These are phyloP conservation scores for Leptinotarsa defecta DNA, from an alignment of 1,140 invertebrate species.

Conservation along the genomic window DNA sequence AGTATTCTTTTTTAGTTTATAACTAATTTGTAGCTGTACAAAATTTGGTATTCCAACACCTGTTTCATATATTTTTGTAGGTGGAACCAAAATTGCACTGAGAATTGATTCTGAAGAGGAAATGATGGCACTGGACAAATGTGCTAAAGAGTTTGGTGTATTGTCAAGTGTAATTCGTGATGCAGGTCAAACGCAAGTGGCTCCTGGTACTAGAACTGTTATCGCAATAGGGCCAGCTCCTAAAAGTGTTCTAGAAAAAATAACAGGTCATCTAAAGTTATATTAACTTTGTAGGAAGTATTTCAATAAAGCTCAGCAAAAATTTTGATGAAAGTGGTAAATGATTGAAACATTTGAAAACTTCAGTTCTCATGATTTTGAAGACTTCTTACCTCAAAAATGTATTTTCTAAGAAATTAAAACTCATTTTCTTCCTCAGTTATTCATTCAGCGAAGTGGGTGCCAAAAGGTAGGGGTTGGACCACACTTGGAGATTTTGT, in stretches of 20 bases:
- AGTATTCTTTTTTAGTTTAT: slow-evolving; percentile 31
- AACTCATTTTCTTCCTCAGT: no score
- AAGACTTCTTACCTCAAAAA: no score
- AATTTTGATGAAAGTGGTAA: no score
- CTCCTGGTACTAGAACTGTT: slow-evolving; percentile 80
- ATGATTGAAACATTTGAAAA: no score
- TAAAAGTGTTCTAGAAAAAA: slow-evolving; percentile 72
- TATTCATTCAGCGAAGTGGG: no score
- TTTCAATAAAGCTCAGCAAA: neutral
- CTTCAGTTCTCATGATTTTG: no score
- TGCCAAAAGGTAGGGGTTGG: no score
- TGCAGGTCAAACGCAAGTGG: slow-evolving; percentile 90
- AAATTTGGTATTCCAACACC: no score
- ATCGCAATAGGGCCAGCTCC: slow-evolving; percentile 88
- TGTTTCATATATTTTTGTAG: slow-evolving; percentile 32
- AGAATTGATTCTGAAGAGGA: slow-evolving; percentile 69
- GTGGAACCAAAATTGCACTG: slow-evolving; percentile 58
- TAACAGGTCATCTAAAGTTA: slow-evolving; percentile 88
- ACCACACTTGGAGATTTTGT: no score
- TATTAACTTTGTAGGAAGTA: slow-evolving; percentile 60
- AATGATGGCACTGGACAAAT: slow-evolving; percentile 66
- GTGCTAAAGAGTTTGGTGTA: slow-evolving; percentile 71
- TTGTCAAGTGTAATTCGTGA: slow-evolving; percentile 78
- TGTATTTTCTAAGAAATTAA: no score
- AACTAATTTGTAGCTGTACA: no score